Conservation (phyloP, 2,113 vertebrate species). For the Pelecanus crispus region DNA sequence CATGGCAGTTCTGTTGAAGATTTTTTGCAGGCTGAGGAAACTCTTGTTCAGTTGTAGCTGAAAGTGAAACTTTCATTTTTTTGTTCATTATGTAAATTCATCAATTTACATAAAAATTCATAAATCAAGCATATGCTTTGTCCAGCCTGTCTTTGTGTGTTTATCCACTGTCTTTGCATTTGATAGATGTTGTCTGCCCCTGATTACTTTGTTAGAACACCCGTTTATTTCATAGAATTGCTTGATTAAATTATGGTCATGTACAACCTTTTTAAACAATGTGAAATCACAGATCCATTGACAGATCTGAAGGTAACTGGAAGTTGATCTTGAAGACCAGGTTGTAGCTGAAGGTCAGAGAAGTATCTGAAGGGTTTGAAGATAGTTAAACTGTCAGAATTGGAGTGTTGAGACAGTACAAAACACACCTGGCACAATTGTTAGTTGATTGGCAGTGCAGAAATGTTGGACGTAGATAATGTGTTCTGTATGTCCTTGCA, state of each 20-base stretch:
- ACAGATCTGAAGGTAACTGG: background rate
- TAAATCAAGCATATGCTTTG: background rate
- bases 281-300: background rate
- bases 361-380: background rate
- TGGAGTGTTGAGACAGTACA: background rate
- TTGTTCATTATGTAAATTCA: no score
- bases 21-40: background rate
- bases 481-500: background rate
- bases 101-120: background rate
- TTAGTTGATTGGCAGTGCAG: background rate
- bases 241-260: background rate
- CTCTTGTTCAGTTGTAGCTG: background rate
- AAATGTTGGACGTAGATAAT: background rate
- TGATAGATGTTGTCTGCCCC: background rate
- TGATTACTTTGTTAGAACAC: background rate
- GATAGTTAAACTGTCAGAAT: background rate
- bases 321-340: background rate
- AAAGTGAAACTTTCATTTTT: background rate
- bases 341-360: background rate
- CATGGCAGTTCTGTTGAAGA: background rate
- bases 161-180: background rate
- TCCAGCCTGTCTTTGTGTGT: background rate
- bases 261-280: background rate
- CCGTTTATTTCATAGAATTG: background rate
- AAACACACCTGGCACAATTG: background rate